Evolutionary conservation across 2,113 vertebrate species (phyloP), one percentile per base, ranked within the genome.

Genomic region (Campylorhamphus procurvoides): DNA sequence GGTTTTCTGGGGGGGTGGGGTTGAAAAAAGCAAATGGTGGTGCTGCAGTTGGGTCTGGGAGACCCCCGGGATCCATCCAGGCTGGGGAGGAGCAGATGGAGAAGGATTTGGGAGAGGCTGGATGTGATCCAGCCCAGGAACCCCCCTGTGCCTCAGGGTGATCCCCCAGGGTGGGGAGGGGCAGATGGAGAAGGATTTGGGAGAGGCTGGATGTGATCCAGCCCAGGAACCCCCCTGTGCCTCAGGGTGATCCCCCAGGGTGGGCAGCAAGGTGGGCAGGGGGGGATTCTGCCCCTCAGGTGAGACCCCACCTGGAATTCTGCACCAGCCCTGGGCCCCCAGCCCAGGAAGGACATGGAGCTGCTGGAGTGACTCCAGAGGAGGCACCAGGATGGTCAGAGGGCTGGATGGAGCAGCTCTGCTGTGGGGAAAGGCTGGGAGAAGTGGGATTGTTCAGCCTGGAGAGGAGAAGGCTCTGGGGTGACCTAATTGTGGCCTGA

Each of bases 171-270:
- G 3, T 47, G 16, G 58, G 33, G 18, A 46, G 44, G 37, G n/a
- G n/a, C 39, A 40, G 39, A 40, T 40, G 39, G 39, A 40, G 39
- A 42, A 42, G 46, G 46, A 18, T 46, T 44, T 44, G 49, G 58
- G 58, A 37, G n/a, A 14, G 18, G 69, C 4, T 85, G 50, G 5
- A 12, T 1, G 0, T 8, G 33, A 33, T 12, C 33, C 1, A 1
- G 46, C 46, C 46, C 19, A 20, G 46, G 46, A 46, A 46, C 18
- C 18, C 46, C 46, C 8, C 56, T 8, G 46, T 24, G 46, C 35
- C 53, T 9, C 10, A 29, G 31, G 55, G 24, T 72, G 25, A 19
- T 10, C 24, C 20, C 55, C 7, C 47, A 84, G 56, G 0, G 3
- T 46, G 16, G 58, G 33, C 44, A 44, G 44, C 44, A 44, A 17